Conservation (phyloP, 2,113 vertebrate species). For the Gopherus evgoodei region DNA sequence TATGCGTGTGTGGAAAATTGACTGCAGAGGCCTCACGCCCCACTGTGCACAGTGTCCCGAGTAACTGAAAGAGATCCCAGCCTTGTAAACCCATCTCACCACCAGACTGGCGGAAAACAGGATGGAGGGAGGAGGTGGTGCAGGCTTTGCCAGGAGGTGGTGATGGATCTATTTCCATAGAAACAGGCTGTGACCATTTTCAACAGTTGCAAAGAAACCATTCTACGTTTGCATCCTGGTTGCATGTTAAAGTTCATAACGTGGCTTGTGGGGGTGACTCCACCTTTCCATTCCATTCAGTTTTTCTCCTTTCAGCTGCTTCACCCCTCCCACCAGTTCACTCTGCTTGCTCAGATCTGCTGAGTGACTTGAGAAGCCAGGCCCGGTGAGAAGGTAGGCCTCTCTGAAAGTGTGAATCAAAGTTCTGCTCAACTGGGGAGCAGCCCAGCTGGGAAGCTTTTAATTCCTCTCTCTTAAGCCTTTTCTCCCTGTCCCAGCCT, state of each 20-base stretch:
- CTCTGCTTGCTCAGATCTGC: neutral
- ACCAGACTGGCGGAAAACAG: neutral
- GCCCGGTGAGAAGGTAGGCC: neutral
- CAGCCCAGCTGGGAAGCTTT: neutral
- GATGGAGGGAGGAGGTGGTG: too few relatives aligned
- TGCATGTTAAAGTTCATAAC: too few relatives aligned
- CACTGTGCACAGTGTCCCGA: too few relatives aligned
- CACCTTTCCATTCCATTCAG: neutral
- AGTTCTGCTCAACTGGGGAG: neutral
- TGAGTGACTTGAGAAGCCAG: neutral
- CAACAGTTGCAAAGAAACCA: neutral
- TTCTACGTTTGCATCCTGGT: neutral
- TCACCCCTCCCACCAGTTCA: neutral
- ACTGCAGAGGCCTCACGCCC: neutral
- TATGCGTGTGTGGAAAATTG: neutral
- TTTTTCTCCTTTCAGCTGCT: neutral
- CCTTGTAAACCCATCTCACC: neutral
- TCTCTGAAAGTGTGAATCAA: neutral
- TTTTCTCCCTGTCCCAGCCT: neutral
- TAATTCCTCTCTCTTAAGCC: neutral
- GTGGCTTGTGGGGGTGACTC: neutral
- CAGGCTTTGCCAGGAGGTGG: neutral
- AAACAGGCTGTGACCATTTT: neutral
- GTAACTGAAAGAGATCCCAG: neutral
- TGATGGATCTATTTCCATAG: neutral